phyloP scores from a whole-genome alignment of 2,113 vertebrate genomes.

The Stictonetta naevosa region DNA sequence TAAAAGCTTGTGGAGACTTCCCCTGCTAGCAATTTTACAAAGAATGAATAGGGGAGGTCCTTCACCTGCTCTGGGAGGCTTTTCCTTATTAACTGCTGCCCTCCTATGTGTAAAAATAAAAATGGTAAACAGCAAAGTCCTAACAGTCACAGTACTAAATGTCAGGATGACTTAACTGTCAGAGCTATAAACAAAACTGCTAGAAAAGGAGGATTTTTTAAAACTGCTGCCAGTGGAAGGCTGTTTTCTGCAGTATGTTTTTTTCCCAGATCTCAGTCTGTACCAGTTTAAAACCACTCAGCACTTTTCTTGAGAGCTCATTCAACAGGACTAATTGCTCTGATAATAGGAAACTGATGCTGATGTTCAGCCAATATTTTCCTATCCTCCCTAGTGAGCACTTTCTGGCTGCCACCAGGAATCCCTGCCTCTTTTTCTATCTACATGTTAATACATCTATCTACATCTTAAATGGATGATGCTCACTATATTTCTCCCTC shows the following conservation, averaged over 20 bases:
- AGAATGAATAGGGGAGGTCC: neutral
- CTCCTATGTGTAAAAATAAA: neutral
- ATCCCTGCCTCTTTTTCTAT: neutral
- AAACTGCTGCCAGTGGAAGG: neutral
- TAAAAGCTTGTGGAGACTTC: neutral
- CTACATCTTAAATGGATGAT: constrained; percentile 16
- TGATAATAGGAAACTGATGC: constrained; percentile 33
- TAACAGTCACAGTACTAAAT: neutral
- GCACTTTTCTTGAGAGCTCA: constrained; percentile 26
- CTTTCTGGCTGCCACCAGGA: constrained; percentile 38
- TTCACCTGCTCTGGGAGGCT: neutral
- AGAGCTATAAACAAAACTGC: neutral
- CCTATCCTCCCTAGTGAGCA: constrained; percentile 12
- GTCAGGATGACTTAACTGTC: neutral
- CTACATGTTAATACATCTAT: constrained; percentile 10
- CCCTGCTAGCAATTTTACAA: neutral
- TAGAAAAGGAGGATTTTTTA: neutral
- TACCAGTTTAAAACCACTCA: neutral
- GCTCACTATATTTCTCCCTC: neutral
- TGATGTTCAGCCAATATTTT: constrained; percentile 58
- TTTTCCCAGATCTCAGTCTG: neutral
- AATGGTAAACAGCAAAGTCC: neutral
- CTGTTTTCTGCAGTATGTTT: neutral
- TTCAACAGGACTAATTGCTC: constrained; percentile 57
- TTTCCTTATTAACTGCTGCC: constrained; percentile 41